Conservation (phyloP, 2,888 invertebrate species). For the Coelopa pilipes region DNA sequence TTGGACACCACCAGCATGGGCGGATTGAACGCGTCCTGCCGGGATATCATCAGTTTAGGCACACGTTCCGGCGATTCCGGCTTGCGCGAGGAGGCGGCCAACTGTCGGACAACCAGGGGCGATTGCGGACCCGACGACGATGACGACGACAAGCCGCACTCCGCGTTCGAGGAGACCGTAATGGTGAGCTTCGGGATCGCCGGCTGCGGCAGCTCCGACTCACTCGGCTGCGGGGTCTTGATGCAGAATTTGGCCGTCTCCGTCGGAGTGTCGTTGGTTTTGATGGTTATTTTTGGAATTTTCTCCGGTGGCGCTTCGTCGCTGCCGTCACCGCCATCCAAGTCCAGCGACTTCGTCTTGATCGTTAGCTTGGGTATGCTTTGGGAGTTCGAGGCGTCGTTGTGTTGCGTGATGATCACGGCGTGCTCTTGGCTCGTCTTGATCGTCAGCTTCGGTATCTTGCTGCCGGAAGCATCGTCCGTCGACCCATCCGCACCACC, state of each 20-base stretch:
- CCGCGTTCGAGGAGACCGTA: conserved; percentile 40
- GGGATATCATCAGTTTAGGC: conserved; percentile 62
- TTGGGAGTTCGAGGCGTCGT: conserved; percentile 60
- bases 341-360: conserved; percentile 62
- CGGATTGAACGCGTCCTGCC: conserved; percentile 54
- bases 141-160: conserved; percentile 37
- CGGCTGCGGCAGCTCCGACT: neutral
- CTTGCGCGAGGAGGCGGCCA: conserved; percentile 41
- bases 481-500: conserved; percentile 20
- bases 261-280: conserved; percentile 49
- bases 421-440: conserved; percentile 65
- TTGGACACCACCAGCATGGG: conserved; percentile 63
- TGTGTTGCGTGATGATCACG: conserved; percentile 67
- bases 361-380: conserved; percentile 63
- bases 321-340: conserved; percentile 28
- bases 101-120: conserved; percentile 42
- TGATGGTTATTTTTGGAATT: conserved; percentile 67
- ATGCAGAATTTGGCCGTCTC: conserved; percentile 45
- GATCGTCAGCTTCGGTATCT: conserved; percentile 68
- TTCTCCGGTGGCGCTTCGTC: conserved; percentile 54
- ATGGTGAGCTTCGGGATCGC: conserved; percentile 50
- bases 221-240: conserved; percentile 30
- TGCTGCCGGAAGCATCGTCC: conserved; percentile 37
- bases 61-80: conserved; percentile 51
- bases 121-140: conserved; percentile 58